These are phyloP conservation scores for Metaphire vulgaris DNA, from an alignment of 1,140 invertebrate genomes.

Conservation along the genomic window DNA sequence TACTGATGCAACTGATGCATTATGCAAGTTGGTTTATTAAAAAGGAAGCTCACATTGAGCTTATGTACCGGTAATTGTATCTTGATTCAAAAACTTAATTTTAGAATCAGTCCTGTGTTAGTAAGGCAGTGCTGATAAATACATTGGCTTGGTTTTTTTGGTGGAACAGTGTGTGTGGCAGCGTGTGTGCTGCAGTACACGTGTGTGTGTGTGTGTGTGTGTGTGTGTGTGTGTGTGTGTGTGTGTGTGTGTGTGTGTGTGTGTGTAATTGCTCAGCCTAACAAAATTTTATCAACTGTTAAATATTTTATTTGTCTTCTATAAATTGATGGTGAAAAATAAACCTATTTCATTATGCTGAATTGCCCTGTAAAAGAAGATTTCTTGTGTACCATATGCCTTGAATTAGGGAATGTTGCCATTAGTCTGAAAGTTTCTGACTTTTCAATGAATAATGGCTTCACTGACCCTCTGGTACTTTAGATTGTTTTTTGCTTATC, in stretches of 20 bases:
- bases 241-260: conserved; percentile 1
- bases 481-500: too few species aligned
- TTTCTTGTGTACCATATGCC: not conserved
- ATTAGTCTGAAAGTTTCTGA: not conserved
- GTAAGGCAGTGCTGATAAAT: too few species aligned
- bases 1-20: too few species aligned
- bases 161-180: not conserved
- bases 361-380: not conserved
- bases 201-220: conserved; percentile 1
- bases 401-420: not conserved
- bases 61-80: too few species aligned
- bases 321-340: not conserved
- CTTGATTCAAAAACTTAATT: too few species aligned
- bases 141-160: too few species aligned
- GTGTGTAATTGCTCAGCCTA: not conserved
- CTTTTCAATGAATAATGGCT: not conserved
- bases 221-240: conserved; percentile 1
- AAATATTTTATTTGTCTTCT: too few species aligned
- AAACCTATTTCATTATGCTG: not conserved
- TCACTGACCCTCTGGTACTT: too few species aligned
- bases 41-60: too few species aligned
- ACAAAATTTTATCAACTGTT: not conserved
- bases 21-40: too few species aligned
- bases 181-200: not conserved
- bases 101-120: too few species aligned